Evolutionary conservation across 2,113 vertebrate species (phyloP), one percentile per base, ranked within the genome.

Genomic region (Ascaphus truei): DNA sequence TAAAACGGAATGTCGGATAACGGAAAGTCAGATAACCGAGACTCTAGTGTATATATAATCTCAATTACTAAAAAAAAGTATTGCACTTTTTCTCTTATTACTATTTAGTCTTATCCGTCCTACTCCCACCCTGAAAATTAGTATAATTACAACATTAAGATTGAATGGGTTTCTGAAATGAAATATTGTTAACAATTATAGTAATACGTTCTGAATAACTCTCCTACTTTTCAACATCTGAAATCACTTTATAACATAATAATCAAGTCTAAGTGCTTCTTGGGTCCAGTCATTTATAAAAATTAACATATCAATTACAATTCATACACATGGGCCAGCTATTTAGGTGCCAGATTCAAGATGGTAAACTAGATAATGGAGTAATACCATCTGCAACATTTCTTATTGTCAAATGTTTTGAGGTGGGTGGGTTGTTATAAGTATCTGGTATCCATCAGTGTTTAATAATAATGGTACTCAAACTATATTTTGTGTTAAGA

Each of bases 271-370:
- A 68, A 68, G 16, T 47, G 53, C 52, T 58, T 37, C 52, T 68
- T 68, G 20, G 64, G 64, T 58, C 53, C 64, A 57, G 18, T 26
- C 39, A 16, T 47, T 68, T 57, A 47, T 25, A 36, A 37, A 55
- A 68, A 68, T 68, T 68, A 68, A 57, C 64, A 68, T 34, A 47
- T 26, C 52, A 68, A 57, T 68, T 68, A 45, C 64, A 20, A 57
- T 8, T 34, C 29, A 25, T 16, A 65, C 63, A 66, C 63, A 66
- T 43, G 34, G 50, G 63, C 41, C 26, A 31, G 63, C 63, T 41
- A 66, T 66, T 66, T 68, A 68, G 52, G 52, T 68, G 64, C 37
- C 64, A 57, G 39, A 47, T 68, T 68, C 39, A 68, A 57, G 53
- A 57, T 68, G 26, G 52, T 34, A 57, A 68, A 57, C 52, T 57